Conservation (phyloP, 2,888 invertebrate genomes). For the Agrotis ipsilon region DNA sequence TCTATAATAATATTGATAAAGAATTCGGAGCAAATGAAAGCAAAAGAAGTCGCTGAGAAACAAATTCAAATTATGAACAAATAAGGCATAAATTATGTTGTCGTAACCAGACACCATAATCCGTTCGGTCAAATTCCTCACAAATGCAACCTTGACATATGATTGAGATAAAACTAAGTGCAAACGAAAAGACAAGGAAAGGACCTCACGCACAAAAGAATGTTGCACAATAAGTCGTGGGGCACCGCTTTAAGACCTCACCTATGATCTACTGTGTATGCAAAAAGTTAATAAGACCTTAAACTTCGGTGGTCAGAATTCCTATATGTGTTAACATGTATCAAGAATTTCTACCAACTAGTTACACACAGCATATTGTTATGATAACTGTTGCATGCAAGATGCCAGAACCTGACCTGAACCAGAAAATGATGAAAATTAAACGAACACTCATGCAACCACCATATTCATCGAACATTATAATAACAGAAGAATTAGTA, state of each 20-base stretch:
- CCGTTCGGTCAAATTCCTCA: conserved; percentile 23
- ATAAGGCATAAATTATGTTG: background rate
- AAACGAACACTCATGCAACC: no score
- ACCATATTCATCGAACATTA: no score
- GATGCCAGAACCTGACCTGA: no score
- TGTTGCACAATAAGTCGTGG: conserved; percentile 44
- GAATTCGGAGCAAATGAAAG: background rate
- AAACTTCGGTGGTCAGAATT: background rate
- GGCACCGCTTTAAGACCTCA: conserved; percentile 7
- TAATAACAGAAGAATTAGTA: no score
- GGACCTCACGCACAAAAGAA: conserved; percentile 26
- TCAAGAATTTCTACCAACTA: background rate
- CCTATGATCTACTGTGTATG: conserved; percentile 2
- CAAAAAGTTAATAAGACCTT: background rate
- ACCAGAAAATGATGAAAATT: no score
- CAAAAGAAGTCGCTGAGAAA: background rate
- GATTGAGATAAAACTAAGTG: conserved; percentile 35
- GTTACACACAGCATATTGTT: background rate
- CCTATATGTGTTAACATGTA: background rate
- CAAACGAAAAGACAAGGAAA: conserved; percentile 44
- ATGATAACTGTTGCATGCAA: background rate
- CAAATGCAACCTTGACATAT: conserved; percentile 55
- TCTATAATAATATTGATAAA: background rate
- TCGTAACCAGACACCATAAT: conserved; percentile 24
- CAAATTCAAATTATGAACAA: conserved; percentile 9